Evolutionary conservation across 1,140 invertebrate genomes (phyloP).

Genomic region (Eubasilissa regina): DNA sequence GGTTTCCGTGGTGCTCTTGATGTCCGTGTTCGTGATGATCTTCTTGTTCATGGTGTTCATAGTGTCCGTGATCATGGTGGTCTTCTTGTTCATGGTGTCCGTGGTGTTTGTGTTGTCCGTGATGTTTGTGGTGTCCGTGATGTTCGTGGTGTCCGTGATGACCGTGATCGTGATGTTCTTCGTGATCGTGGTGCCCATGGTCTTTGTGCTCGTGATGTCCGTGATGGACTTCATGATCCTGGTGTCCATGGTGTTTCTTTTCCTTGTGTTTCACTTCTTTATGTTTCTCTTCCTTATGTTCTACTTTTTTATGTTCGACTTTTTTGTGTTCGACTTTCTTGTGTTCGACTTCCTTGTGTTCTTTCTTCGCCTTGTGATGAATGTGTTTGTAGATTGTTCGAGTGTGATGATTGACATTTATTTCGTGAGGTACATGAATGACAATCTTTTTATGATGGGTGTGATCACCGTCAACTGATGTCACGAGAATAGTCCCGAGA

Average conservation of each 20-base stretch:
- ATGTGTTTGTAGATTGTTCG: slow-evolving; percentile 31
- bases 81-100: background rate
- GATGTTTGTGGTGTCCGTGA: background rate
- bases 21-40: background rate
- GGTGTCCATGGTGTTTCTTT: background rate
- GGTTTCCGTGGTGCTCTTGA: too few species aligned
- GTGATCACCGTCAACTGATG: background rate
- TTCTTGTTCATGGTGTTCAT: background rate
- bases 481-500: background rate
- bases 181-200: background rate
- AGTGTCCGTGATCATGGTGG: background rate
- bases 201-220: too few species aligned
- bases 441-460: slow-evolving; percentile 20
- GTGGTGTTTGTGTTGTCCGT: too few species aligned
- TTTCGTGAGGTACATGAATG: background rate
- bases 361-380: slow-evolving; percentile 1
- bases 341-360: background rate
- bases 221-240: background rate
- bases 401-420: slow-evolving; percentile 7
- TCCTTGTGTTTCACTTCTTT: too few species aligned
- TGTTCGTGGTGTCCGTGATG: background rate
- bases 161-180: background rate
- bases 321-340: background rate
- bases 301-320: background rate
- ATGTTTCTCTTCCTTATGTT: background rate